These are phyloP conservation scores for Strigamia maritima DNA, from an alignment of 2,888 invertebrate genomes.

Conservation along the genomic window DNA sequence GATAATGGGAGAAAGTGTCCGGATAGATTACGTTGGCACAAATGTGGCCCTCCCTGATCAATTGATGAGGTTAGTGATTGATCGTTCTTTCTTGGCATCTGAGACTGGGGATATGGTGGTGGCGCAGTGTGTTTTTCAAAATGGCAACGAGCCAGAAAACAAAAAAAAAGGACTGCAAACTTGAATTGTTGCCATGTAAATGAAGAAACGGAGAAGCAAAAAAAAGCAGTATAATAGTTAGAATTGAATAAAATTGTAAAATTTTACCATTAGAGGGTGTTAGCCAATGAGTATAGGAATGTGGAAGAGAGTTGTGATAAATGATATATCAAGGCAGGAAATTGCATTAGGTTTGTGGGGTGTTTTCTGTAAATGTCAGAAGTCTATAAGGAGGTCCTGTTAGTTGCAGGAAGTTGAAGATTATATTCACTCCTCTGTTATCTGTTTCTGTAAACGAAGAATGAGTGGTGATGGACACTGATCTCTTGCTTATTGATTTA, in stretches of 20 bases:
- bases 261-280: not conserved
- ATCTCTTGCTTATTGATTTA: slow-evolving; percentile 6
- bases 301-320: not conserved
- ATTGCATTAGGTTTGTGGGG: not conserved
- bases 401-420: slow-evolving; percentile 10
- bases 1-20: not conserved
- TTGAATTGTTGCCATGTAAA: slow-evolving; percentile 15
- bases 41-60: slow-evolving; percentile 11
- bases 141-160: not conserved
- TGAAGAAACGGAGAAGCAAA: not conserved
- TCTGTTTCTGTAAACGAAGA: not conserved
- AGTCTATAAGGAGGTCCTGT: not conserved
- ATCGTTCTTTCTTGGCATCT: not conserved
- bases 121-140: not conserved
- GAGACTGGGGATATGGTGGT: slow-evolving; percentile 2
- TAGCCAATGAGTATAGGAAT: not conserved
- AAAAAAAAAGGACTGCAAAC: not conserved
- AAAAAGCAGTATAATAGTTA: not conserved
- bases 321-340: not conserved
- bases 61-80: slow-evolving; percentile 23
- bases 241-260: not conserved
- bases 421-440: not conserved
- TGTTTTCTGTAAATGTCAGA: not conserved
- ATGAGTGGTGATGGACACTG: not conserved
- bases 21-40: slow-evolving; percentile 23